These are phyloP conservation scores for Chamaea fasciata DNA, from an alignment of 2,113 vertebrate genomes.

Conservation along the genomic window DNA sequence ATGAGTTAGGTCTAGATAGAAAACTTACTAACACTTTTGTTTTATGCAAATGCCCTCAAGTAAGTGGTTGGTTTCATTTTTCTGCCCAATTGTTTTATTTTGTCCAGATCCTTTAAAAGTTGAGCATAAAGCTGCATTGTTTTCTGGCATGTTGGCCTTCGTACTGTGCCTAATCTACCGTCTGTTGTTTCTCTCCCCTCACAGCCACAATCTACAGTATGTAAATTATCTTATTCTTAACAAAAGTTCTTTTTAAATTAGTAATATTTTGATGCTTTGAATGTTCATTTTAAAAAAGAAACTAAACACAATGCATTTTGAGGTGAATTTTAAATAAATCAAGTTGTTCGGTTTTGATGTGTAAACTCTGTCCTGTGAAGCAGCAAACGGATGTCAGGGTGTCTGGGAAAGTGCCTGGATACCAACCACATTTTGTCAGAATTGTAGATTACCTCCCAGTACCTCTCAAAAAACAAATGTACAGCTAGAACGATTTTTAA, in stretches of 20 bases:
- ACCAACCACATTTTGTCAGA: background rate
- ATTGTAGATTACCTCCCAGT: background rate
- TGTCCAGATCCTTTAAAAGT: slow-evolving; percentile 5
- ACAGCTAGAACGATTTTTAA: background rate
- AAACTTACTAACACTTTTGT: slow-evolving; percentile 53
- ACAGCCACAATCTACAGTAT: slow-evolving; percentile 40
- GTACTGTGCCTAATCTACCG: slow-evolving; percentile 54
- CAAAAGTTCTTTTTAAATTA: slow-evolving; percentile 60
- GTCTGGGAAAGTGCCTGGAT: background rate
- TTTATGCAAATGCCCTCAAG: background rate
- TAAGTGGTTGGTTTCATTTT: slow-evolving; percentile 1
- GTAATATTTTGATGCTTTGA: slow-evolving; percentile 72
- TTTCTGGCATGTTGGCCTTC: slow-evolving; percentile 34
- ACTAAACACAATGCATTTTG: slow-evolving; percentile 71
- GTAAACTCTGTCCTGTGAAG: slow-evolving; percentile 54
- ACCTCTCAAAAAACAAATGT: background rate
- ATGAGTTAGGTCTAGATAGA: slow-evolving; percentile 37
- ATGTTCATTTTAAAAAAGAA: slow-evolving; percentile 67
- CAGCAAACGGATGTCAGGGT: background rate
- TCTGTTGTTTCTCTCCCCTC: slow-evolving; percentile 3
- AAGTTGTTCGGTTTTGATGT: slow-evolving; percentile 64
- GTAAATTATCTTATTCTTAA: slow-evolving; percentile 63
- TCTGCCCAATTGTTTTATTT: background rate
- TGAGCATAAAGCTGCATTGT: slow-evolving; percentile 24
- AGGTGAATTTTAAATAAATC: slow-evolving; percentile 77